Evolutionary conservation across 2,113 vertebrate genomes (phyloP).

Genomic region (Vulpes lagopus): DNA sequence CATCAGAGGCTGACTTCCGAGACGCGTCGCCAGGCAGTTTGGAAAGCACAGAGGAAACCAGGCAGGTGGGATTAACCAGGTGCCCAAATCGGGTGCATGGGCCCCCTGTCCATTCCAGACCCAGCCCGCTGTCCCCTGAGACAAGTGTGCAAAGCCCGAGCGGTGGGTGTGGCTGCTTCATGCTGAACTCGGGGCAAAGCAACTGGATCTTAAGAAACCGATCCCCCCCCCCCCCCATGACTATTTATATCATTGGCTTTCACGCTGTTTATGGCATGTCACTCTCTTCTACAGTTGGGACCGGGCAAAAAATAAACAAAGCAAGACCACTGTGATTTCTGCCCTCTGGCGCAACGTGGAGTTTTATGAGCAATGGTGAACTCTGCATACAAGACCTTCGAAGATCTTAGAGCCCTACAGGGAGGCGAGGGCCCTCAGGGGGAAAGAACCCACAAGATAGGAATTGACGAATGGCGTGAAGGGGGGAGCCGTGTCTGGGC

Average conservation of each 20-base stretch:
- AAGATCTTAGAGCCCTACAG: background rate
- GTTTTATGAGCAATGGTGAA: background rate
- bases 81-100: fast-evolving
- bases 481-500: background rate
- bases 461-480: background rate
- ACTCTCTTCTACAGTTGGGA: background rate
- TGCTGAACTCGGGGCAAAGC: background rate
- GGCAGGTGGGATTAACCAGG: background rate
- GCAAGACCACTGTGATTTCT: background rate
- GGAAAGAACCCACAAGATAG: background rate
- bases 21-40: background rate
- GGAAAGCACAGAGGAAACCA: background rate
- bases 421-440: background rate
- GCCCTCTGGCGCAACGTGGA: background rate
- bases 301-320: background rate
- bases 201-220: background rate
- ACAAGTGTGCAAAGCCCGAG: background rate
- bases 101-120: background rate
- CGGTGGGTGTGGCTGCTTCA: background rate
- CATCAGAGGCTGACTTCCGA: background rate
- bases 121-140: background rate
- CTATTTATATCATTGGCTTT: background rate
- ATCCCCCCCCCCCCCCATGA: background rate
- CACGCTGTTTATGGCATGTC: background rate
- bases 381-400: background rate